phyloP scores from a whole-genome alignment of 2,113 vertebrate species.

The Psilopsiagon aymara region DNA sequence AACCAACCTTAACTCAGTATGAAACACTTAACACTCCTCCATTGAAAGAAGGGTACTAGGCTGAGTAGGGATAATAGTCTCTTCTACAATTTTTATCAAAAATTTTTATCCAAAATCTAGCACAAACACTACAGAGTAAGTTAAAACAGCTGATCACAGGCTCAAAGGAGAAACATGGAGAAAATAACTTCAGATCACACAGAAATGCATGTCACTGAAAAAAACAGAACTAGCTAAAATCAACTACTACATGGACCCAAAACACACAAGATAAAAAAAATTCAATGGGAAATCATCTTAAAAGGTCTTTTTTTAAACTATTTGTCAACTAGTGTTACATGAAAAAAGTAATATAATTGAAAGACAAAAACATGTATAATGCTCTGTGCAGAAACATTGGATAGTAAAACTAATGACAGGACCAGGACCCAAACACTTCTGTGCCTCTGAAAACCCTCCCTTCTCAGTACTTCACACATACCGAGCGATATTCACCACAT shows the following conservation, averaged over 20 bases:
- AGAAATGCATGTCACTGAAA: background rate
- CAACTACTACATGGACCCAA: background rate
- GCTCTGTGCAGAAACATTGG: background rate
- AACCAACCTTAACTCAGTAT: background rate
- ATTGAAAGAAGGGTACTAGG: background rate
- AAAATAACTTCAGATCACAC: background rate
- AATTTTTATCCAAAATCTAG: background rate
- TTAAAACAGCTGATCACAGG: background rate
- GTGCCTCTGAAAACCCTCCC: background rate
- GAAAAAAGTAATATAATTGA: background rate
- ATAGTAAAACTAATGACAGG: background rate
- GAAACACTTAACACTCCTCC: background rate
- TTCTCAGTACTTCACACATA: constrained; percentile 38
- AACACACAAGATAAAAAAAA: background rate
- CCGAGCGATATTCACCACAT: constrained; percentile 95
- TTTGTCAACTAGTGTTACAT: background rate
- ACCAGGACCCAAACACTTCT: background rate
- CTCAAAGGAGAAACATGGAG: background rate
- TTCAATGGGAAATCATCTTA: background rate
- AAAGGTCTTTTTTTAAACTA: background rate
- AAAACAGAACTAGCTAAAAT: background rate
- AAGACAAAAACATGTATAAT: background rate
- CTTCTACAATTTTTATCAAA: background rate
- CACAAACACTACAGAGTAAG: background rate
- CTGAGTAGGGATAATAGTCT: background rate